Evolutionary conservation across 2,888 invertebrate species (phyloP), one percentile per base, ranked within the genome.

Genomic region (Agrotis exclamationis): DNA sequence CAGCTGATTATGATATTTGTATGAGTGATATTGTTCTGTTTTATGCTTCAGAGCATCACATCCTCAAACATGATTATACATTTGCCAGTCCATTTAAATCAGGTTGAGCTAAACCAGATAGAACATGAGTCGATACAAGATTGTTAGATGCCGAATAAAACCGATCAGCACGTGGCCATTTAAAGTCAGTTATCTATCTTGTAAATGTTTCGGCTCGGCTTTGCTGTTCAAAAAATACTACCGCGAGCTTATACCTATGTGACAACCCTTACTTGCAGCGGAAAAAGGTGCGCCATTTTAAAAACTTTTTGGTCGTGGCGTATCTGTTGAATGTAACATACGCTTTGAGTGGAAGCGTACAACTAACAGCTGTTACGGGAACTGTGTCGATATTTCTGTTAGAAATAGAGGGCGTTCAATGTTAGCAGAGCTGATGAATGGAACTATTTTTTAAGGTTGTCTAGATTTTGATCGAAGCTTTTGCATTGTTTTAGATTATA

Each of bases 251-350:
- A n/a, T 33, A 56, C 13, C 0, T 33, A 33, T 56, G 56, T n/a
- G 39, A 11, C 56, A 20, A 33, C 56, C n/a, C 13, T 65, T 58
- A 77, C 53, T 74, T 84, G 60, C 60, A 74, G 75, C 63, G 66
- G 58, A 24, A 63, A 74, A 67, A 64, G 16, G 39, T 1, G 14
- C 7, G 18, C 33, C 9, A 60, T 45, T 70, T 69, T 63, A 45
- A 24, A 22, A 9, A 54, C 50, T 33, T 56, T 74, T 74, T 24
- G 5, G 13, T 48, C 39, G 22, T 16, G 28, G 24, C 45, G 13
- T 66, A 56, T 72, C 62, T 63, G 47, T 51, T 33, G n/a, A 56
- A 59, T 62, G 63, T 57, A 59, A 74, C 69, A 47, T 13, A 53
- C 14, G 48, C 53, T 39, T 77, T 70, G 39, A 70, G 45, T 58